A percentile compares a stretch with the other conserved stretches of the same genome.
phyloP scores from a whole-genome alignment of 2,888 invertebrate species.

The Diadegma fenestrale region DNA sequence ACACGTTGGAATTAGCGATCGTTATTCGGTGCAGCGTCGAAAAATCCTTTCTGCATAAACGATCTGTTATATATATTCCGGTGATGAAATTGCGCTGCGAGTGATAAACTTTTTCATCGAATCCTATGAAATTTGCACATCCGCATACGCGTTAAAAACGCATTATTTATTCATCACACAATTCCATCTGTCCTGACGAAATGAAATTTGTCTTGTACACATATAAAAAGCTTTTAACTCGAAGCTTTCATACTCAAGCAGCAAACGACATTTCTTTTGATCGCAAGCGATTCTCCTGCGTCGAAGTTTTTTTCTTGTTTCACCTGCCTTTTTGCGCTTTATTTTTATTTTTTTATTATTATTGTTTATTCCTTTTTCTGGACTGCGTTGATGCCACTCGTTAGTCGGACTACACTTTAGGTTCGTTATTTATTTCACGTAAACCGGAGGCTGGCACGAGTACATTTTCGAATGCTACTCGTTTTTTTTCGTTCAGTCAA shows the following conservation, averaged over 20 bases:
- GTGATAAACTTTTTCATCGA: not conserved
- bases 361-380: slow-evolving; percentile 17
- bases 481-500: slow-evolving; percentile 41
- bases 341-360: not conserved
- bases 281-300: slow-evolving; percentile 4
- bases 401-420: slow-evolving; percentile 50
- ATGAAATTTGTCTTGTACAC: not conserved
- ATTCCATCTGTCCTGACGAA: not conserved
- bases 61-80: slow-evolving; percentile 9
- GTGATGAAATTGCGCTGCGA: not conserved
- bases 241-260: slow-evolving; percentile 3
- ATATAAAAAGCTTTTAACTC: slow-evolving; percentile 22
- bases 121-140: not conserved
- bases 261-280: slow-evolving; percentile 30
- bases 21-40: not conserved
- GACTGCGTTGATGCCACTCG: slow-evolving; percentile 50
- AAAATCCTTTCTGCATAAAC: not conserved
- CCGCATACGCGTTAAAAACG: not conserved
- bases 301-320: not conserved
- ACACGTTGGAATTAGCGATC: not conserved
- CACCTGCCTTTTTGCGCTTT: not conserved
- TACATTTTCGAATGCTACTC: slow-evolving; percentile 47
- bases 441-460: slow-evolving; percentile 30
- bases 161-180: not conserved
- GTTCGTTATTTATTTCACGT: slow-evolving; percentile 64